Evolutionary conservation across 2,888 invertebrate species (phyloP).

Genomic region (Chouioia cunea): DNA sequence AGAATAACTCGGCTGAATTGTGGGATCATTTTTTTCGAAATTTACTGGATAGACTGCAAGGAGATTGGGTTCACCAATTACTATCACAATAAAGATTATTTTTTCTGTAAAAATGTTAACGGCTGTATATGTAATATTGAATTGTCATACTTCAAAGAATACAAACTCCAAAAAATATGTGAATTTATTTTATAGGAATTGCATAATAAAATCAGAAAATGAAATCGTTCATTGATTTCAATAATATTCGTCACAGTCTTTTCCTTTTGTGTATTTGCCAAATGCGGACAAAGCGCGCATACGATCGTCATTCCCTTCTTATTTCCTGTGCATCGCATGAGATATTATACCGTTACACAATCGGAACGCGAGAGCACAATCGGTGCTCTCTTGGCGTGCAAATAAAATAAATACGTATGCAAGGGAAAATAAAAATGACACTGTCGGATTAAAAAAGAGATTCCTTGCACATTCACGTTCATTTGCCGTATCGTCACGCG

Average conservation of each 20-base stretch:
- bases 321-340: neutral
- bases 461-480: constrained; percentile 34
- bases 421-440: constrained; percentile 29
- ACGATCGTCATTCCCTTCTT: neutral
- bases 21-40: constrained; percentile 14
- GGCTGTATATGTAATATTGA: no score
- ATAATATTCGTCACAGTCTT: no score
- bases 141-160: no score
- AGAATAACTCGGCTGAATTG: constrained; percentile 39
- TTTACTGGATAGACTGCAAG: constrained; percentile 15
- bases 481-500: constrained; percentile 47
- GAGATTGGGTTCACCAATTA: constrained; percentile 15
- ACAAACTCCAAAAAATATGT: no score
- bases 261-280: no score
- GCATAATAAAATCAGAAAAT: neutral
- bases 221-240: no score
- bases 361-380: constrained; percentile 4
- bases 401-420: constrained; percentile 15
- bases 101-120: neutral
- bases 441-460: constrained; percentile 29
- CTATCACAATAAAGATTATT: constrained; percentile 22
- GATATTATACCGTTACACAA: constrained; percentile 10
- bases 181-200: neutral
- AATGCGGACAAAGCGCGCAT: no score
- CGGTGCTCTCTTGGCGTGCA: constrained; percentile 3